These are phyloP conservation scores for Liasis olivaceus DNA, from an alignment of 2,797 vertebrate genomes.

Conservation along the genomic window DNA sequence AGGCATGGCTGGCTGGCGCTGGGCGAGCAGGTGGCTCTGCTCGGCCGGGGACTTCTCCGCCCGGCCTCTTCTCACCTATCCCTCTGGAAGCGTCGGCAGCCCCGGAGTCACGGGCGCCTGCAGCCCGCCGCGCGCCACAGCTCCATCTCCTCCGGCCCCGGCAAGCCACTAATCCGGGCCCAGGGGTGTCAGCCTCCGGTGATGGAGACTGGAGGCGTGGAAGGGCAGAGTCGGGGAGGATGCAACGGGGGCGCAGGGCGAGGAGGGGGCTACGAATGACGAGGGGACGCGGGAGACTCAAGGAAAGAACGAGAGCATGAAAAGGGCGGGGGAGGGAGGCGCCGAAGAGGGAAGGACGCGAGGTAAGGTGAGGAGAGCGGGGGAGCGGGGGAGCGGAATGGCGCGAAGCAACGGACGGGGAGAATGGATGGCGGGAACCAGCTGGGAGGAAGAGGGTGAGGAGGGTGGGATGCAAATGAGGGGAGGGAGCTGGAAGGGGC, in stretches of 20 bases:
- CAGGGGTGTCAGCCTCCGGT: not conserved
- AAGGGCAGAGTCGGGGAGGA: not conserved
- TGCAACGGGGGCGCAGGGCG: not conserved
- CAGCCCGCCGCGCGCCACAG: not conserved
- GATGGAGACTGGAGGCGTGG: not conserved
- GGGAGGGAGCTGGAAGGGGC: too few species aligned
- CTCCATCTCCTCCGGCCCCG: conserved; percentile 14
- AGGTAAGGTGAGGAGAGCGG: too few species aligned
- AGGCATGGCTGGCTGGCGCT: conserved; percentile 72
- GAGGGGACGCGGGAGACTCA: not conserved
- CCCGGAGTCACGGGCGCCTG: not conserved
- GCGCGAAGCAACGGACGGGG: not conserved
- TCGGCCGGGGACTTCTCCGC: not conserved
- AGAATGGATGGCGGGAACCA: not conserved
- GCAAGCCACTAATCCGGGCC: conserved; percentile 29
- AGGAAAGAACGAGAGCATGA: not conserved
- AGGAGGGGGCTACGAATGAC: not conserved
- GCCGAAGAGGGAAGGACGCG: not conserved
- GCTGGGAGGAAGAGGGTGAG: too few species aligned
- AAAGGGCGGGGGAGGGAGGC: too few species aligned
- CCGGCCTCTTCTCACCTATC: not conserved
- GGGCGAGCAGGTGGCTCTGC: not conserved
- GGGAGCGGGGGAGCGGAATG: too few species aligned
- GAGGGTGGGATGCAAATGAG: not conserved
- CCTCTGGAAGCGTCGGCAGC: not conserved